Conservation (phyloP, 30 jellyfish, hydroid and myxozoan genomes). For the Aurelia sp. region DNA sequence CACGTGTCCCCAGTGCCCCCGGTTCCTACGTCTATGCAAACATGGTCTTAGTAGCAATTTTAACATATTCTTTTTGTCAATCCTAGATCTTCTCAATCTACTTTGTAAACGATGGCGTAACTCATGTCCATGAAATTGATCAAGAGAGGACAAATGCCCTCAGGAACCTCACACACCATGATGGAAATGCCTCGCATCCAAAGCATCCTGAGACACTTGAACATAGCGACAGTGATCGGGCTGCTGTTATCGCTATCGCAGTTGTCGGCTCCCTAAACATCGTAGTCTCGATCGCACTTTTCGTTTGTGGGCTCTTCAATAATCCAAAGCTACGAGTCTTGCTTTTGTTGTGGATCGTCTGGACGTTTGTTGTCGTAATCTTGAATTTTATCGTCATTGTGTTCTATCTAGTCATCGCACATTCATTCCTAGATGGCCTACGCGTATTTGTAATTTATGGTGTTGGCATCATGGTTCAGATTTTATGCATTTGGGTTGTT, state of each 20-base stretch:
- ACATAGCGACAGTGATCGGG: neutral
- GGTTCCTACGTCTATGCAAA: no score
- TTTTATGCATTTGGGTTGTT: constrained; percentile 70
- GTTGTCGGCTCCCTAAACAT: constrained; percentile 46
- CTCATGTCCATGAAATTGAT: constrained; percentile 11
- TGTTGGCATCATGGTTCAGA: constrained; percentile 37
- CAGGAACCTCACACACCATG: neutral
- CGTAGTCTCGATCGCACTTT: constrained; percentile 5
- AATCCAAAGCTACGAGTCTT: constrained; percentile 24
- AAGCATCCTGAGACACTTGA: neutral
- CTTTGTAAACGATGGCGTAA: constrained; percentile 57
- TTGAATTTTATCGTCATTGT: constrained; percentile 22
- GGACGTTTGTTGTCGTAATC: constrained; percentile 42
- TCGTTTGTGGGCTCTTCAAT: constrained; percentile 33
- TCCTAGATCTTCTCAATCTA: constrained; percentile 51
- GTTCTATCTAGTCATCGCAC: constrained; percentile 32
- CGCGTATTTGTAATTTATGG: constrained; percentile 55
- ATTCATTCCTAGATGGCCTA: constrained; percentile 57
- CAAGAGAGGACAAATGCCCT: neutral
- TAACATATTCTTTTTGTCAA: neutral
- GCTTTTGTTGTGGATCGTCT: constrained; percentile 48
- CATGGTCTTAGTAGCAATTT: neutral
- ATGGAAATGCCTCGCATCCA: neutral
- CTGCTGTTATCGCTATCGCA: constrained; percentile 22
- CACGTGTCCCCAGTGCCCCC: no score